phyloP scores from a whole-genome alignment of 2,888 invertebrate species.

The Amaurobius ferox region DNA sequence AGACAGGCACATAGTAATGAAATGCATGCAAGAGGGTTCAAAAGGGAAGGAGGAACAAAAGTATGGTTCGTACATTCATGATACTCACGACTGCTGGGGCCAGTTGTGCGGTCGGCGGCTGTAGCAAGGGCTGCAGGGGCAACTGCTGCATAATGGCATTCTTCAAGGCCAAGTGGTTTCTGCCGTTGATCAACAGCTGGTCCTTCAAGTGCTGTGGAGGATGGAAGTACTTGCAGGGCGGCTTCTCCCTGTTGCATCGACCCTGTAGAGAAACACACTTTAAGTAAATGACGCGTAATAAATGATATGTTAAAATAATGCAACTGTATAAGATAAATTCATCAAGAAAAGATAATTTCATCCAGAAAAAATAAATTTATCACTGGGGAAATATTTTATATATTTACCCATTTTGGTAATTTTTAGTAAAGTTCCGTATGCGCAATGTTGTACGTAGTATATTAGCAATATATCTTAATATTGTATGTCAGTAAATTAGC shows the following conservation, averaged over 20 bases:
- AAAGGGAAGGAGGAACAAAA: slow-evolving; percentile 35
- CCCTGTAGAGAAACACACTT: no score
- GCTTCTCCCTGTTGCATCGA: slow-evolving; percentile 99
- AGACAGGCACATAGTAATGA: neutral
- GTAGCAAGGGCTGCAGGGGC: slow-evolving; percentile 93
- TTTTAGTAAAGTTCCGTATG: no score
- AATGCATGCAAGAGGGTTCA: slow-evolving; percentile 7
- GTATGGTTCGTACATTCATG: slow-evolving; percentile 50
- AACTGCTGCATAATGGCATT: slow-evolving; percentile 98
- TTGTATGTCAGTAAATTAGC: no score
- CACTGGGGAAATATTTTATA: no score
- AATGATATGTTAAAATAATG: no score
- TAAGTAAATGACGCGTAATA: no score
- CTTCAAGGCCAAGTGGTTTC: slow-evolving; percentile 99
- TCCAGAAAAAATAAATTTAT: no score
- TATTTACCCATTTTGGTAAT: no score
- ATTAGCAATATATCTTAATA: no score
- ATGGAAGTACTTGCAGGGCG: slow-evolving; percentile 99
- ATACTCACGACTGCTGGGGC: slow-evolving; percentile 91
- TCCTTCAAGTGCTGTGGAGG: slow-evolving; percentile 99
- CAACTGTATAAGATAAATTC: no score
- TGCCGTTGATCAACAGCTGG: slow-evolving; percentile 99
- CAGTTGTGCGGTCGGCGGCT: slow-evolving; percentile 88
- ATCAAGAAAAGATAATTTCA: no score
- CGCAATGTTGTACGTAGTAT: no score